Base-by-base conservation (phyloP, 1,140 invertebrate genomes). In the Pectinophora gossypiella region DNA sequence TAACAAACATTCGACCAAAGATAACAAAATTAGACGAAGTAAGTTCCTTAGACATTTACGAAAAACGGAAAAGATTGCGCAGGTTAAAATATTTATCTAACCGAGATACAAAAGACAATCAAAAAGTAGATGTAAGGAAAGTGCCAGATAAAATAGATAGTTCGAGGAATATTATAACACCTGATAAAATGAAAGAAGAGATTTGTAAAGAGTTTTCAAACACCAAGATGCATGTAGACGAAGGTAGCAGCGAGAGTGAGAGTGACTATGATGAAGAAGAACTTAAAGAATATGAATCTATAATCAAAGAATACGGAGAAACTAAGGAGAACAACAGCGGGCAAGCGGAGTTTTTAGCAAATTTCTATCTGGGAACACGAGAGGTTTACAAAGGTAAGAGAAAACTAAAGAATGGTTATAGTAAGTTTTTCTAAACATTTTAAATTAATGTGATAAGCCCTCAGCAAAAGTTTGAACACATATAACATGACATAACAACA, bases 21-120 rank as follows among this genome's bases (percentile, higher is more conserved):
- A 36, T 68, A 40, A 20, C 57, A 5, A 72, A 68, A 62, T 19
- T 59, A 27, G 85, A 87, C 20, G 82, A 83, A 61, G 45, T 85
- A 3, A 88, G 85, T 60, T 68, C 81, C 5, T 55, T 88, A 59
- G 85, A 88, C 46, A 54, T 86, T 36, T 87, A 87, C 32, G 85
- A 88, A 56, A 85, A 80, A 59, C 63, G 73, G 51, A 80, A 68
- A 61, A 66, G 70, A 36, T 35, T 83, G 15, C 64, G 75, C 35
- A 59, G 78, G 32, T 35, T 82, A 15, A 86, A 79, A 51, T 72
- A 83, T 58, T 52, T 83, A 45, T 68, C 71, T 0, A 80, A 78
- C 36, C 58, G 70, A 32, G 77, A 83, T 19, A 43, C 3, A 15
- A 78, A 78, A 64, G 68, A 73, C 16, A 53, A 59, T 40, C 18